Evolutionary conservation across 2,113 vertebrate species (phyloP), one percentile per base, ranked within the genome.

Genomic region (Hippocampus guttulatus): DNA sequence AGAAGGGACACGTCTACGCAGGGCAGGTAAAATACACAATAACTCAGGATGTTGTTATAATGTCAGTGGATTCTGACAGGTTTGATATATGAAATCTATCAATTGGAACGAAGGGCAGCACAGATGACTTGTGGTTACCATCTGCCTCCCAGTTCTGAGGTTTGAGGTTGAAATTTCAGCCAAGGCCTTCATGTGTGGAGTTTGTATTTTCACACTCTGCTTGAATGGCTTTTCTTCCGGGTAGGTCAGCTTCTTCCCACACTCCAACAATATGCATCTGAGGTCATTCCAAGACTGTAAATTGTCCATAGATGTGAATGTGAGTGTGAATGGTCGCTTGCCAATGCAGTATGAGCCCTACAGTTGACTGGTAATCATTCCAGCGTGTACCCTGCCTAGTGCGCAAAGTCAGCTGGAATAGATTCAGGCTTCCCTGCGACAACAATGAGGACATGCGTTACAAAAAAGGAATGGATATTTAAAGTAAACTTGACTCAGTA

Each of bases 1-100:
- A 0, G 95, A 95, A 41, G 94, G 95, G 73, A 94, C 95, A 0
- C 95, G 94, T 0, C 90, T 97, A 33, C 90, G 95, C 33, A 94
- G 95, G 79, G 95, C 95, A 85, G 95, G 95, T 96, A 70, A 70
- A 65, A 62, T 21, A 4, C 65, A 43, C 18, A 47, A 21, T 43
- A 38, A 41, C 62, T 43, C 3, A 38, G 20, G 21, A 64, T n/a
- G 9, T 64, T 14, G 15, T 41, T n/a, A 21, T 21, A n/a, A 20
- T 64, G 18, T 45, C 9, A 21, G 14, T 65, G 33, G 55, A 23
- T 15, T 60, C 25, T 30, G 25, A 23, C n/a, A 57, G 54, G 12
- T 12, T 2, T 10, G 23, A 57, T 11, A 54, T 54, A 21, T 54
- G 6, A 21, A 54, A 54, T 54, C 20, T 54, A 54, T 23, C 8